A percentile compares a stretch with the other conserved stretches of the same genome.
Conservation (phyloP, 2,113 vertebrate genomes). For the Equus quagga region DNA sequence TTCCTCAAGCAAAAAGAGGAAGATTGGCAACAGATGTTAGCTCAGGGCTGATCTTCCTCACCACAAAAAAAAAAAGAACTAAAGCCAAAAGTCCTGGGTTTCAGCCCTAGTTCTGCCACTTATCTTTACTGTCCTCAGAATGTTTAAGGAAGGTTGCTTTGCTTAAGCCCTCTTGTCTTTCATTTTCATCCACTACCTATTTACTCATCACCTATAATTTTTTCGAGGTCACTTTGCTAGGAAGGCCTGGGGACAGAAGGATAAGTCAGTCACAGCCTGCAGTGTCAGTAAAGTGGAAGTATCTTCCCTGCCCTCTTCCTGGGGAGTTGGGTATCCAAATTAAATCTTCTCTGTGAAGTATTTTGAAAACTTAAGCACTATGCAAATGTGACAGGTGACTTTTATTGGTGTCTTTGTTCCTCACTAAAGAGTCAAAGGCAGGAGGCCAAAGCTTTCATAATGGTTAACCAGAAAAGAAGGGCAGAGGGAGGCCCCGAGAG, state of each 20-base stretch:
- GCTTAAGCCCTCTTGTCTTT: not conserved
- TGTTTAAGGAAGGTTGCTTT: not conserved
- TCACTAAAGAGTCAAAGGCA: not conserved
- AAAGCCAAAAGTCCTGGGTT: not conserved
- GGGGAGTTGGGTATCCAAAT: not conserved
- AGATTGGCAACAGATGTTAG: too few relatives aligned
- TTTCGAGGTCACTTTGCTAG: not conserved
- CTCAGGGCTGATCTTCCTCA: too few relatives aligned
- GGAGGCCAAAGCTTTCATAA: not conserved
- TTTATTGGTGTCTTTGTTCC: not conserved
- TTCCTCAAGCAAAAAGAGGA: too few relatives aligned
- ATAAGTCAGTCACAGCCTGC: not conserved
- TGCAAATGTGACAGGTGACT: not conserved
- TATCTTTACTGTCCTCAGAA: not conserved
- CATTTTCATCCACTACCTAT: not conserved
- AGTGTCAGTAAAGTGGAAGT: not conserved
- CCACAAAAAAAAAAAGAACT: not conserved
- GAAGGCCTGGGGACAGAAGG: not conserved
- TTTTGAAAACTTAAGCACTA: slow-evolving; percentile 9
- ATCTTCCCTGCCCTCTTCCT: not conserved
- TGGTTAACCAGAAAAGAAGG: not conserved
- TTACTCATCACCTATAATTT: not conserved
- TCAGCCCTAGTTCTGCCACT: not conserved
- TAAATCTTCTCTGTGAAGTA: not conserved
- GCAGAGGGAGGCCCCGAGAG: not conserved